Conservation (phyloP, 2,113 vertebrate species). For the Eulemur rufifrons region DNA sequence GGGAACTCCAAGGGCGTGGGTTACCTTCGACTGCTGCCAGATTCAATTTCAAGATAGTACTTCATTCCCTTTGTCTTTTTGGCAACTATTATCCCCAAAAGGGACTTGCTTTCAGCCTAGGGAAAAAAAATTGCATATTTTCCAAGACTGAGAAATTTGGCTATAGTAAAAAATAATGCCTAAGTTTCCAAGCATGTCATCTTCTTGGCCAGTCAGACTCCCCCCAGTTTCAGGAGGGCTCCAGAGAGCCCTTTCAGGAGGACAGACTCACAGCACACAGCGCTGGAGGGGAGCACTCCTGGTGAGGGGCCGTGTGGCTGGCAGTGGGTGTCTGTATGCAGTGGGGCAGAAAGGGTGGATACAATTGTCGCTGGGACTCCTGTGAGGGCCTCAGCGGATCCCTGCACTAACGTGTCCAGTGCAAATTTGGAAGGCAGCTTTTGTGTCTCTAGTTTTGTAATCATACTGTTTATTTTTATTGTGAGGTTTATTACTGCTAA, state of each 20-base stretch:
- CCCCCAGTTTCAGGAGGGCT: not conserved
- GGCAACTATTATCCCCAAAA: not conserved
- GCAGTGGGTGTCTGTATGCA: not conserved
- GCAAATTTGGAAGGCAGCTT: not conserved
- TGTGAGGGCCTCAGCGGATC: accelerated
- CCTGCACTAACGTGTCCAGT: accelerated
- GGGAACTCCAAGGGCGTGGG: accelerated
- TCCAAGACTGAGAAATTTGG: not conserved
- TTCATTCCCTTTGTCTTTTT: not conserved
- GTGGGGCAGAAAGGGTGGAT: accelerated
- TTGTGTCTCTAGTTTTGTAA: not conserved
- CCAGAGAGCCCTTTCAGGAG: not conserved
- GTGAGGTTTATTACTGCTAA: not conserved
- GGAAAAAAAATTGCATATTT: not conserved
- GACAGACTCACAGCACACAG: not conserved
- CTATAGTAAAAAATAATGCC: not conserved
- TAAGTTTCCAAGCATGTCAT: not conserved
- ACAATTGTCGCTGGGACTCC: accelerated
- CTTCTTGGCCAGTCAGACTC: not conserved
- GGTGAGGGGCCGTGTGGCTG: accelerated
- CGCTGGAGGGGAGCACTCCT: not conserved
- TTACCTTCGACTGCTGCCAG: not conserved
- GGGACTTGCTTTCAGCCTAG: not conserved
- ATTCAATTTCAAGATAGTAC: not conserved
- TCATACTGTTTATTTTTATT: not conserved